Evolutionary conservation across 2,113 vertebrate genomes (phyloP), one percentile per base, ranked within the genome.

Genomic region (Colius striatus): DNA sequence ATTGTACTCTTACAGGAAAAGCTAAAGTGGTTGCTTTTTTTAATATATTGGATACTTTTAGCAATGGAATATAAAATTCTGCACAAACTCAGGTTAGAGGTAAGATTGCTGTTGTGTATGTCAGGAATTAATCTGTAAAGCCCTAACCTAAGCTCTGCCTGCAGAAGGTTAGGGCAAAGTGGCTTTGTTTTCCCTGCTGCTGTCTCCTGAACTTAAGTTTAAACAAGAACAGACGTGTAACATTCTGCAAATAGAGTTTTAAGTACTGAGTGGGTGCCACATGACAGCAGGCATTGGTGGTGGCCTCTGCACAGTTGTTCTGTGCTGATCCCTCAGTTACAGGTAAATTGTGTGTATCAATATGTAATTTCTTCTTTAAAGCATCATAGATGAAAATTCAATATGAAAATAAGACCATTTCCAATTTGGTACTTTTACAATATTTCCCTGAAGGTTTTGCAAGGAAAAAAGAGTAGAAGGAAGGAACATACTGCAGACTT

Each of bases 1-100:
- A 79, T 87, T 89, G 61, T 16, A 68, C 19, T 75, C 66, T 54
- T 70, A 51, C 62, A 73, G 32, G 30, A 89, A 83, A 62, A 94
- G 32, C 29, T 12, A 43, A 80, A 6, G 43, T 77, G 38, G 36
- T 53, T 94, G 87, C 50, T 32, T 88, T 72, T 81, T 86, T 83
- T 75, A 83, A 75, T 79, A n/a, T 36, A 36, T 20, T 65, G 66
- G 65, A 27, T 85, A 19, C 26, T 86, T 15, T 0, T 50, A 72
- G 65, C 87, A 92, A 90, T 96, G 90, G 74, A 95, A 75, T 76
- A n/a, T 84, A 84, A 88, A 96, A 79, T 43, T 73, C 16, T 57
- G 27, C 29, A 53, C 72, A 60, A 89, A 80, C 61, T 79, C 53
- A 29, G 23, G 34, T 61, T 91, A 80, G 36, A 66, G 45, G 48